Base-by-base conservation (phyloP, 1,140 invertebrate genomes). In the Littorina saxatilis region DNA sequence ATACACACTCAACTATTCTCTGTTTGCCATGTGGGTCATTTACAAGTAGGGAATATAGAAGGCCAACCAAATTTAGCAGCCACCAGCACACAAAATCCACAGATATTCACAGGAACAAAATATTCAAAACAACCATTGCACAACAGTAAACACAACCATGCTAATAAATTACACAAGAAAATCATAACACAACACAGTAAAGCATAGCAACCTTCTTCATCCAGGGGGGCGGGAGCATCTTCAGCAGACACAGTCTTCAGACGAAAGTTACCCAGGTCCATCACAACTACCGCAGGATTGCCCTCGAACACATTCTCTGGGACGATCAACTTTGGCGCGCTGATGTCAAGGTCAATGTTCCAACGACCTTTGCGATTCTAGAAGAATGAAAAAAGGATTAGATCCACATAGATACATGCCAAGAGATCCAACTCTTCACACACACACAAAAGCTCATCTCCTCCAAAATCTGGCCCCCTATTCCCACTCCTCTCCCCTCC, bases 271-370 rank as follows among this genome's bases (percentile, higher is more conserved):
- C 93, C 93, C 61, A 93, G 87, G 83, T 93, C 92, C 85, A 93
- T 88, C 39, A 93, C 90, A 23, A 98, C 95, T 74, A 98, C 95
- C 0, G 95, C 94, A 0, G 96, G 96, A 89, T 96, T 96, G 37
- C 94, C 93, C 88, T 97, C 95, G 47, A 92, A 94, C 88, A 98
- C 96, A 87, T 96, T 95, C 90, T 98, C 96, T n/a, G 94, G 93
- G 55, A 94, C 90, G 84, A 98, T 94, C 79, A 99, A 97, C 89
- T 98, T 96, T 9, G 98, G 98, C 4, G 98, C 97, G 32, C 96
- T 97, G 75, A 99, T 97, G 90, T 98, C 96, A 76, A 99, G 93
- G 85, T 97, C 95, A 72, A 98, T 93, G 85, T 97, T 96, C 97
- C 97, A 98, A 23, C 95, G 95, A 68, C 95, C 93, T 84, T 95